Evolutionary conservation across 1,140 invertebrate genomes (phyloP).

Genomic region (Drosophila watanabei): DNA sequence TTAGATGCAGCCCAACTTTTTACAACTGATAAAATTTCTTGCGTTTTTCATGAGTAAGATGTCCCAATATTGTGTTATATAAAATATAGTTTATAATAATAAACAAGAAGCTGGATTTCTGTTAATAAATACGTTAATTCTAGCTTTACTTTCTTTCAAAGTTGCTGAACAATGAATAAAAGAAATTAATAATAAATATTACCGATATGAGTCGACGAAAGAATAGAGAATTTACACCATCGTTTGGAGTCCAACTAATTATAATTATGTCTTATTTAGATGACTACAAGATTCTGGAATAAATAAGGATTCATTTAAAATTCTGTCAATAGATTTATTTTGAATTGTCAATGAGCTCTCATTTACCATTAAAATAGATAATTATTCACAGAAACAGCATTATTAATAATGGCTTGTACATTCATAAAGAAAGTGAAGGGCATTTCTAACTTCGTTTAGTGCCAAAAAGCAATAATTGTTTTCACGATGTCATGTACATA

Average conservation of each 20-base stretch:
- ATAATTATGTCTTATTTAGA: not conserved
- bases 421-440: not conserved
- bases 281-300: too few relatives aligned
- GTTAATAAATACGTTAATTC: not conserved
- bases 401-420: not conserved
- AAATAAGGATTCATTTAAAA: too few relatives aligned
- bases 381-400: not conserved
- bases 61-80: not conserved
- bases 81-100: too few relatives aligned
- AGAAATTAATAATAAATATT: not conserved
- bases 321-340: too few relatives aligned
- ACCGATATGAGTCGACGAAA: not conserved
- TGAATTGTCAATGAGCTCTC: too few relatives aligned
- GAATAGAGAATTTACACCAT: not conserved
- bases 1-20: too few relatives aligned
- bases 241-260: not conserved
- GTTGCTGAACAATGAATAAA: not conserved
- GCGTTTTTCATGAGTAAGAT: not conserved
- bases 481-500: slow-evolving; percentile 12
- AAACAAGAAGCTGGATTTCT: not conserved
- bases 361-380: not conserved
- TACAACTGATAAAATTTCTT: too few relatives aligned
- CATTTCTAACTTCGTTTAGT: slow-evolving; percentile 16
- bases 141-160: not conserved
- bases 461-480: slow-evolving; percentile 16